Percentiles rank a stretch among this genome's conserved stretches.
These are phyloP conservation scores for Galendromus occidentalis DNA, from an alignment of 1,140 invertebrate genomes.

Conservation along the genomic window DNA sequence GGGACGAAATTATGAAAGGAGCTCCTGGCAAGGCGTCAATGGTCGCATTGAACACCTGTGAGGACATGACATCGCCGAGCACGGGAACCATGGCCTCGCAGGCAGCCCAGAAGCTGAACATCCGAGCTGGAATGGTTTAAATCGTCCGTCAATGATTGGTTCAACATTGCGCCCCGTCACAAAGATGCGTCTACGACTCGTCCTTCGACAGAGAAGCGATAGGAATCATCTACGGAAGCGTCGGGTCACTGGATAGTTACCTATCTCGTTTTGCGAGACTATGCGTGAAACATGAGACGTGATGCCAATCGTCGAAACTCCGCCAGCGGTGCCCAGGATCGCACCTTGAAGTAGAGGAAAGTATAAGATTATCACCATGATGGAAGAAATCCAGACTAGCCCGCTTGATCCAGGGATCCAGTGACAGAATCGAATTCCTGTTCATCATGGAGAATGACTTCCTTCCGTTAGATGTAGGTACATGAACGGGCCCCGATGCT, in stretches of 20 bases:
- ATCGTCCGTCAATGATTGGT: no score
- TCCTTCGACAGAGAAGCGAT: no score
- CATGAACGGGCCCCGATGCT: no score
- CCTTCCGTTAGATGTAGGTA: no score
- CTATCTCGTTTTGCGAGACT: not conserved
- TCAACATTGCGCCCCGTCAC: no score
- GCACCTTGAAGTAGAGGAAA: not conserved
- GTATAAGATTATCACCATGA: no score
- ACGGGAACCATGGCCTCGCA: conserved; percentile 3
- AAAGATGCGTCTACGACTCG: no score
- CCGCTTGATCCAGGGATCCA: no score
- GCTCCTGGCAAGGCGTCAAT: conserved; percentile 1
- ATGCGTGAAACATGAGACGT: not conserved
- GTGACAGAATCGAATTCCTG: no score
- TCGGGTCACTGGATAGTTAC: not conserved
- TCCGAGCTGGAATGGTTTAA: not conserved
- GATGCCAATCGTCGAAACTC: conserved; percentile 6
- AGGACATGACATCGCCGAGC: not conserved
- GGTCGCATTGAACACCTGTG: conserved; percentile 2
- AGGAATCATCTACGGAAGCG: no score
- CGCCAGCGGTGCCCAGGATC: not conserved
- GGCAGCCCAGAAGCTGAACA: conserved; percentile 8
- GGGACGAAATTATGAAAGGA: not conserved
- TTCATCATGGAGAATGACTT: no score
- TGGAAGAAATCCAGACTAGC: no score